Base-by-base conservation (phyloP, 2,113 vertebrate species). In the Asarcornis scutulata region DNA sequence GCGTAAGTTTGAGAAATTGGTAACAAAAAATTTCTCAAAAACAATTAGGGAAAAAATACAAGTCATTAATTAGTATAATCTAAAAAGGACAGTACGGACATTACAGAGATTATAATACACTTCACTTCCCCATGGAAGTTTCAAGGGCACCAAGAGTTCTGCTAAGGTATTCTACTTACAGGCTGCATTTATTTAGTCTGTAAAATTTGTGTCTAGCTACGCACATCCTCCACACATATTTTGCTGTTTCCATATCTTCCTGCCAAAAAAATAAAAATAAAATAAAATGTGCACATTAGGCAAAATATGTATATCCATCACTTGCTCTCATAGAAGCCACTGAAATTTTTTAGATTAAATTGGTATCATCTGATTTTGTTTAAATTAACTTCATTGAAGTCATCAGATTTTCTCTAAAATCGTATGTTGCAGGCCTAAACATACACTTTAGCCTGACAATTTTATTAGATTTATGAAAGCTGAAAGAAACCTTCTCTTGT, bases 171-270 rank as follows among this genome's bases (percentile, higher is more conserved):
- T 76, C 74, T 94, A 99, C 99, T 99, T 97, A 99, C 99, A 99
- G 97, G 97, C 97, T 99, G 93, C 98, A 99, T 97, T 99, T 99
- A 97, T 99, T 99, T 86, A 99, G 98, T 98, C 99, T 99, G 98
- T 99, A 99, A 97, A 99, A 99, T 96, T 99, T 99, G 97, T 99
- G 99, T 86, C 99, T 98, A 38, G 99, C 99, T 89, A 99, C 98
- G 95, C 99, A 99, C 98, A 99, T 99, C 96, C 99, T 98, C 98
- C 99, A 99, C 59, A 99, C 98, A 17, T 99, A 99, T 97, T 99
- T 99, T 83, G 99, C 99, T 38, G 99, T 99, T 98, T 99, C 99
- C 99, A 99, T 99, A 98, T 99, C 99, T 97, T 99, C 99, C 99
- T 99, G 96, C 94, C 44, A 97, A 97, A 97, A 25, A 86, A 95